Base-by-base conservation (phyloP, 1,140 invertebrate species). In the Lycorma delicatula region DNA sequence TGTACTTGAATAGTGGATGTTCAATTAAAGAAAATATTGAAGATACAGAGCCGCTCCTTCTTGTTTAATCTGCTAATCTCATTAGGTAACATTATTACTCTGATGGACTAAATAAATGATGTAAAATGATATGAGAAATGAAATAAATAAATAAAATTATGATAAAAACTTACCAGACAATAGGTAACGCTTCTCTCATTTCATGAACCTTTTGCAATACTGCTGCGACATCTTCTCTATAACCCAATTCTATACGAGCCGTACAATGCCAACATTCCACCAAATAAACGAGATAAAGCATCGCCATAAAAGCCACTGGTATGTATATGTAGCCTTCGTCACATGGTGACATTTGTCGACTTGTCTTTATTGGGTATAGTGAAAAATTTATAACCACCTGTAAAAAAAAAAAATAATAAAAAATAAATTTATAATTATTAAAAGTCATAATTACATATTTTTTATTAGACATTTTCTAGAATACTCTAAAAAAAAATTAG, bases 301-400 rank as follows among this genome's bases (percentile, higher is more conserved):
- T 84, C 18, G 85, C 77, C 64, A 88, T 83, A 67, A 91, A 88
- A 11, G 86, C 87, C 20, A 90, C 81, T 3, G 88, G 89, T 58
- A 91, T 87, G 72, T 90, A 91, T 59, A 89, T 81, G 73, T 90
- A 90, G n/a, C 86, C 87, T 51, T 89, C 85, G 63, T 89, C 86
- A 71, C 89, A 91, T 1, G 89, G 86, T 16, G 84, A 86, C 63
- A 84, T 79, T 31, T 80, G 75, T 16, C 79, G 76, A 28, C 77
- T 82, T 54, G 77, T 77, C 66, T 76, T 81, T 62, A 83, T 80
- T 3, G 79, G 80, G 60, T 77, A 80, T 63, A 76, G 79, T 62
- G 77, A 76, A 61, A 78, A 79, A 68, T 82, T 81, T 55, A 82
- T 78, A 59, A 82, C 75, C 51, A 81, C 76, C 67, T 81, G 71